These are phyloP conservation scores for Blastobasis lacticolella DNA, from an alignment of 2,888 invertebrate species.

Conservation along the genomic window DNA sequence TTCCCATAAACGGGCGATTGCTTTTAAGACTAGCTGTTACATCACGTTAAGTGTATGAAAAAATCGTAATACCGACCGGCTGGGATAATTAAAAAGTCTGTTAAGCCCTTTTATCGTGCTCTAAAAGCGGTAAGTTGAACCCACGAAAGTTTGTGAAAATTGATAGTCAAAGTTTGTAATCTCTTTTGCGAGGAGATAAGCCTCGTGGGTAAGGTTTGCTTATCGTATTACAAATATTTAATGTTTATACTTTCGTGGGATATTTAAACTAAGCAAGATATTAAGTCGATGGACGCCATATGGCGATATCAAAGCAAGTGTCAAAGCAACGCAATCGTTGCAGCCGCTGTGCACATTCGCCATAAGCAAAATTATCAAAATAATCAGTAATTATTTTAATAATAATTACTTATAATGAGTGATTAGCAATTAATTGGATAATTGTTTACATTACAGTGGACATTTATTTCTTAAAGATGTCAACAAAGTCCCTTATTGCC, in stretches of 20 bases:
- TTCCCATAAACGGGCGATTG: too few relatives aligned
- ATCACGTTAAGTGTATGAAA: too few relatives aligned
- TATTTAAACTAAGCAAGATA: conserved; percentile 18
- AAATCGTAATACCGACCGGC: too few relatives aligned
- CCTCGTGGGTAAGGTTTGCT: conserved; percentile 33
- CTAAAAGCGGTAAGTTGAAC: conserved; percentile 28
- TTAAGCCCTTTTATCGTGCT: conserved; percentile 27
- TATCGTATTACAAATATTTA: conserved; percentile 37
- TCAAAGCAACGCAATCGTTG: background rate
- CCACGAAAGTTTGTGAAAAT: conserved; percentile 39
- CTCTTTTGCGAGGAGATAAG: conserved; percentile 44
- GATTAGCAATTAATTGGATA: too few relatives aligned
- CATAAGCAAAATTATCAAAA: too few relatives aligned
- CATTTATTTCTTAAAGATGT: too few relatives aligned
- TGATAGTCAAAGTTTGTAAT: conserved; percentile 44
- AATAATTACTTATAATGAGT: too few relatives aligned
- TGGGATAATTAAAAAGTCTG: conserved; percentile 12
- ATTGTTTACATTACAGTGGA: too few relatives aligned
- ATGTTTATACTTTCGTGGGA: conserved; percentile 29
- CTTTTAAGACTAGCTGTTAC: too few relatives aligned
- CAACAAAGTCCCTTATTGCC: too few relatives aligned
- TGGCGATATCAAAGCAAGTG: conserved; percentile 3
- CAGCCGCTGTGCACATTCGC: background rate
- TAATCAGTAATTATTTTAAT: too few relatives aligned
- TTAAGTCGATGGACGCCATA: conserved; percentile 8